Evolutionary conservation across 2,797 vertebrate species (phyloP), one percentile per base, ranked within the genome.

Genomic region (Amazona ochrocephala): DNA sequence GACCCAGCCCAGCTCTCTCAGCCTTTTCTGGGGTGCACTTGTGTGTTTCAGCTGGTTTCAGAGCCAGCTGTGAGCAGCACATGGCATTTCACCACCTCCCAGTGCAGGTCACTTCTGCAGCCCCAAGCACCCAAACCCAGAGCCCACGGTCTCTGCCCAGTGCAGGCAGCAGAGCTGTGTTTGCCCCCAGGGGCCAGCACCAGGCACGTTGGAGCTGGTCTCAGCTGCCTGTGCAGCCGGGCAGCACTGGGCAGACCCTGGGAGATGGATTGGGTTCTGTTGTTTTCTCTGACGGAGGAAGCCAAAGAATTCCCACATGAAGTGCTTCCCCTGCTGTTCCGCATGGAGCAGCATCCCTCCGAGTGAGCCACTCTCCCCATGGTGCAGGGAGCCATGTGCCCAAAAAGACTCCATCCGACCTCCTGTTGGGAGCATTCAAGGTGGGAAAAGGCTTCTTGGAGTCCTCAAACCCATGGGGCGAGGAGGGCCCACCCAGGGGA

Each of bases 261-360:
- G 88, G 95, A 97, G 93, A 76, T 84, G 92, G 71, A 84, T 79
- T 30, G 64, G 77, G 37, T 34, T 86, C 90, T 81, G 87, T 95
- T 96, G 70, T 95, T 96, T 84, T 84, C 93, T 83, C 76, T 84
- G 64, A 75, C 86, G 82, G 90, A 90, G 67, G 88, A 90, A 95
- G 93, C 93, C 77, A 67, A 94, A 95, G 95, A 92, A 95, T 95
- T 97, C 94, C 94, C 93, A 84, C 74, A 79, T 90, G 77, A 95
- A 95, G 90, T 22, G 30, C 72, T 94, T 93, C 67, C 64, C 91
- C 93, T 7, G 54, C 88, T 79, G 83, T 62, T 88, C 20, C 2
- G 58, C 95, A 89, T 88, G 92, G 62, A 61, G 13, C 29, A 3
- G 32, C 5, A 17, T 75, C 89, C 65, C 53, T 83, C 56, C 3